phyloP scores from a whole-genome alignment of 2,888 invertebrate species.

The Scelioninae gen. 1 region DNA sequence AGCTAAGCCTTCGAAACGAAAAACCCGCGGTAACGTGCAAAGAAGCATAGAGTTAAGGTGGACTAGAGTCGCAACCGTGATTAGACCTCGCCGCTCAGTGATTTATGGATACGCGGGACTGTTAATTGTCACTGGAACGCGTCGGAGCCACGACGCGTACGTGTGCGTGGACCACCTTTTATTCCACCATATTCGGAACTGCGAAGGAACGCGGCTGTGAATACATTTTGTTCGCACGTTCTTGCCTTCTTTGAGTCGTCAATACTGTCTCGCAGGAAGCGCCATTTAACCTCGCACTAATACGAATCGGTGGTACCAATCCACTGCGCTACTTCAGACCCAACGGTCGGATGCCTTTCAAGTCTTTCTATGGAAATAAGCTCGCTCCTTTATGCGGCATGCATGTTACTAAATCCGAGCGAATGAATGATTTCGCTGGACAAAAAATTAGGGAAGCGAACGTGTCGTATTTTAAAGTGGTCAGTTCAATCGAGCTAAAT shows the following conservation, averaged over 20 bases:
- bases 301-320: slow-evolving; percentile 50
- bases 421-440: slow-evolving; percentile 34
- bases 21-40: slow-evolving; percentile 31
- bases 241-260: slow-evolving; percentile 67
- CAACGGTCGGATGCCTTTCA: slow-evolving; percentile 44
- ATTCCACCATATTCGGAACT: slow-evolving; percentile 68
- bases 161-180: slow-evolving; percentile 75
- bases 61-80: slow-evolving; percentile 74
- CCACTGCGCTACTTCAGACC: slow-evolving; percentile 2
- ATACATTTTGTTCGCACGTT: slow-evolving; percentile 63
- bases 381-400: slow-evolving; percentile 27
- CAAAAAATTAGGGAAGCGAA: slow-evolving; percentile 9
- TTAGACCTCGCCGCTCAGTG: slow-evolving; percentile 81
- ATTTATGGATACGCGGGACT: slow-evolving; percentile 79
- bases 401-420: slow-evolving; percentile 37
- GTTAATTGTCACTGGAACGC: slow-evolving; percentile 82
- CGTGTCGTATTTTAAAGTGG: too few relatives aligned
- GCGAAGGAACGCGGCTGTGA: slow-evolving; percentile 51
- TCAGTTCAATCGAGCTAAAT: too few relatives aligned
- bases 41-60: slow-evolving; percentile 14
- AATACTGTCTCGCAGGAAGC: slow-evolving; percentile 59
- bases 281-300: slow-evolving; percentile 64
- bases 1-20: slow-evolving; percentile 1
- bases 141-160: slow-evolving; percentile 52
- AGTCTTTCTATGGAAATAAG: slow-evolving; percentile 62